Base-by-base conservation (phyloP, 1,140 invertebrate genomes). In the Plectrocnemia conspersa region DNA sequence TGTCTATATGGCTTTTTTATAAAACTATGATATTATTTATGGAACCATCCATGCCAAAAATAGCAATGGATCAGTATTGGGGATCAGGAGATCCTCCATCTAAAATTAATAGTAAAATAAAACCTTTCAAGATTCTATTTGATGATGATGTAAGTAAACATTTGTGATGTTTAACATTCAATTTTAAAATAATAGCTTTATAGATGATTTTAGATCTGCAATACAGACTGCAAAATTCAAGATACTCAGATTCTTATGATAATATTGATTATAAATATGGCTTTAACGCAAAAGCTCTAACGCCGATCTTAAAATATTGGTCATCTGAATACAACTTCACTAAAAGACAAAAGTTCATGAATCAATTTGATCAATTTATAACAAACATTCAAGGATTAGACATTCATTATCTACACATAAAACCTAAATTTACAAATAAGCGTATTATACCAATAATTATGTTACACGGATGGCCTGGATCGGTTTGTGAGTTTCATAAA, bases 401-500 rank as follows among this genome's bases (percentile, higher is more conserved):
- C 50, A 79, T 88, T 16, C 84, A 89, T 64, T 86, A 80, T 61
- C 69, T 83, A 41, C 79, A 78, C 29, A 75, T 82, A 0, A 82
- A 80, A 53, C 80, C 82, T 0, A 58, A 68, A 63, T 58, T 70
- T 69, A 57, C 67, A n/a, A 64, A 64, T 4, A 73, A 88, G 1
- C 32, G 27, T 7, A 29, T 88, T 2, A 52, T 86, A 3, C 88
- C 88, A 1, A 44, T 92, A n/a, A 63, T 94, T 0, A 11, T 95
- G 1, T 57, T 90, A 2, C 91, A 96, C 64, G 91, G 91, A 4
- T 96, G 91, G 91, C 92, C 92, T 1, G 91, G 93, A 22, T 88
- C 87, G 0, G 75, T 94, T 0, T 73, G 84, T 10, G 90, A 95
- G 67, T 94, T 93, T 66, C 86, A 89, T 57, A 84, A 90, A 62